Conservation (phyloP, 1,140 invertebrate species). For the Drosophila pseudoananassae region DNA sequence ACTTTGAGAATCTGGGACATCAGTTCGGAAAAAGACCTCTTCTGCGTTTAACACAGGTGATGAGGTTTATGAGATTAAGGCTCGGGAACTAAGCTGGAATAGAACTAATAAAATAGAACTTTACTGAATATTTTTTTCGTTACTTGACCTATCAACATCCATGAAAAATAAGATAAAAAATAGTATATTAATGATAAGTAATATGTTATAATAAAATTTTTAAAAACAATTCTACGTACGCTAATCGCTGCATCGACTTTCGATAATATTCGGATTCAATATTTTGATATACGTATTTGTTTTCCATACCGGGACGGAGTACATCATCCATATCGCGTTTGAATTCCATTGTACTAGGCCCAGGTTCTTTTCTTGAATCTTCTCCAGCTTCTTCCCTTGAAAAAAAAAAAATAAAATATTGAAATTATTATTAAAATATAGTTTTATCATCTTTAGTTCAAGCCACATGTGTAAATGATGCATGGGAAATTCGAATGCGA, state of each 20-base stretch:
- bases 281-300: constrained; percentile 57
- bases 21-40: too few species aligned
- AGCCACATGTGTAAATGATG: too few species aligned
- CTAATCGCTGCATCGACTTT: constrained; percentile 86
- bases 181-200: not conserved
- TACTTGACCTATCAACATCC: too few species aligned
- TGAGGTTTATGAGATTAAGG: too few species aligned
- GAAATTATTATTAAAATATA: not conserved
- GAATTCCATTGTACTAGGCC: constrained; percentile 22
- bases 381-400: constrained; percentile 84
- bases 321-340: constrained; percentile 59
- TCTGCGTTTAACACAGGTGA: too few species aligned
- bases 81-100: too few species aligned
- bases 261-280: constrained; percentile 85
- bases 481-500: too few species aligned
- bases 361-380: not conserved
- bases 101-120: too few species aligned
- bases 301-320: constrained; percentile 70
- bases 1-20: too few species aligned
- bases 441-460: too few species aligned
- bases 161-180: not conserved
- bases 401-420: not conserved
- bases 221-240: constrained; percentile 47
- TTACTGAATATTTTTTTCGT: too few species aligned
- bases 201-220: not conserved